A percentile compares a stretch with the other conserved stretches of the same genome.
Conservation (phyloP, 2,797 vertebrate species). For the Amniataba percoides region DNA sequence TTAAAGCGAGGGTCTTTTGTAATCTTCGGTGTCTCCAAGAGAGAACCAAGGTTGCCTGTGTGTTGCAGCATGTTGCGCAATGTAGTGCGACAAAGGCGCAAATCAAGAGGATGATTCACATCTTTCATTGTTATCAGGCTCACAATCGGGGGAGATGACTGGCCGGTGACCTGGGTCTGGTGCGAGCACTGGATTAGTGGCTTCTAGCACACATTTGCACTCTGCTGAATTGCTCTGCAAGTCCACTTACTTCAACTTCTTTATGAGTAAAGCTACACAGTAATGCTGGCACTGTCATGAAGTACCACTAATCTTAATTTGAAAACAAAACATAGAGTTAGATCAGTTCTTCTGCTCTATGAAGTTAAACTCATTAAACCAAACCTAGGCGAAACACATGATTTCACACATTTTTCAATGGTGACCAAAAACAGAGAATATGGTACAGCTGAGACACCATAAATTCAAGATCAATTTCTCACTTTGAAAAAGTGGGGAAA, state of each 20-base stretch:
- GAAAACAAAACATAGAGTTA: background rate
- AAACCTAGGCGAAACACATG: background rate
- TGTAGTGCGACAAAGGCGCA: constrained; percentile 40
- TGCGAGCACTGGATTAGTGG: background rate
- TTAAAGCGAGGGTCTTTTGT: constrained; percentile 40
- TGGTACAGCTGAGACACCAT: background rate
- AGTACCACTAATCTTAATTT: background rate
- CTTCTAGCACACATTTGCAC: background rate
- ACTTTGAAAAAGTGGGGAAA: constrained; percentile 12
- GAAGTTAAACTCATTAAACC: background rate
- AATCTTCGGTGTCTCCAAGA: constrained; percentile 44
- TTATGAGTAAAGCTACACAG: background rate
- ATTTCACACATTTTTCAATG: constrained; percentile 1
- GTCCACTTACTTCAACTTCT: background rate
- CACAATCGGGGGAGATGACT: constrained; percentile 4
- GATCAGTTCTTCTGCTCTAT: background rate
- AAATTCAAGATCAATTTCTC: background rate
- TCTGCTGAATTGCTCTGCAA: background rate
- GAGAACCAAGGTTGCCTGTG: constrained; percentile 27
- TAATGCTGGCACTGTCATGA: background rate
- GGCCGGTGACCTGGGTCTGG: background rate
- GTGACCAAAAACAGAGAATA: background rate
- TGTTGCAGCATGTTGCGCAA: constrained; percentile 8
- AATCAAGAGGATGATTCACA: background rate
- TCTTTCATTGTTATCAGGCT: background rate